Evolutionary conservation across 2,797 vertebrate genomes (phyloP).

Genomic region (Acanthopagrus latus): DNA sequence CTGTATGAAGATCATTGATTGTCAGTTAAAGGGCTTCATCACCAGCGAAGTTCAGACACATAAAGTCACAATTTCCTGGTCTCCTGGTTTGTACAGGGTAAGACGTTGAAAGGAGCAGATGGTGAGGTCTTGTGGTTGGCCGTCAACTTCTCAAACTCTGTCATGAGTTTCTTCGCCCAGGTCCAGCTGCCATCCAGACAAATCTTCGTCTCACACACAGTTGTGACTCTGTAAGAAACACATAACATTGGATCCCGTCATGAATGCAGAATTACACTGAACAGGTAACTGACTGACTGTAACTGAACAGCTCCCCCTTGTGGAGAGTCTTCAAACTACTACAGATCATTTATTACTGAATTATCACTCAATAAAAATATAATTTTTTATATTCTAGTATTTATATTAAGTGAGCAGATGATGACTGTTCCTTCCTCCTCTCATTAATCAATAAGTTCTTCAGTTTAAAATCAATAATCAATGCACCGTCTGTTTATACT

Average conservation of each 20-base stretch:
- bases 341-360: not conserved
- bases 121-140: not conserved
- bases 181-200: accelerated
- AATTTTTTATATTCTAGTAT: not conserved
- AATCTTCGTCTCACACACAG: accelerated
- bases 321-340: slow-evolving; percentile 4
- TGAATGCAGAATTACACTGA: too few relatives aligned
- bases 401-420: too few relatives aligned
- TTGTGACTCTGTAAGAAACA: slow-evolving; percentile 38
- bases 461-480: too few relatives aligned
- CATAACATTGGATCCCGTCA: not conserved
- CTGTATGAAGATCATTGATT: not conserved
- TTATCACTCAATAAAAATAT: not conserved
- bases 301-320: not conserved
- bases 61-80: not conserved
- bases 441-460: too few relatives aligned
- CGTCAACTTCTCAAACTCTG: accelerated
- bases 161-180: accelerated
- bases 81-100: accelerated
- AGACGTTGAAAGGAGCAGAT: not conserved
- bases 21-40: not conserved
- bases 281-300: too few relatives aligned
- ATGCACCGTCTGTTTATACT: slow-evolving; percentile 7
- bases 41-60: not conserved
- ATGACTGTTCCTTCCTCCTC: too few relatives aligned